Conservation (phyloP, 2,888 invertebrate species). For the Athrips mouffetella region DNA sequence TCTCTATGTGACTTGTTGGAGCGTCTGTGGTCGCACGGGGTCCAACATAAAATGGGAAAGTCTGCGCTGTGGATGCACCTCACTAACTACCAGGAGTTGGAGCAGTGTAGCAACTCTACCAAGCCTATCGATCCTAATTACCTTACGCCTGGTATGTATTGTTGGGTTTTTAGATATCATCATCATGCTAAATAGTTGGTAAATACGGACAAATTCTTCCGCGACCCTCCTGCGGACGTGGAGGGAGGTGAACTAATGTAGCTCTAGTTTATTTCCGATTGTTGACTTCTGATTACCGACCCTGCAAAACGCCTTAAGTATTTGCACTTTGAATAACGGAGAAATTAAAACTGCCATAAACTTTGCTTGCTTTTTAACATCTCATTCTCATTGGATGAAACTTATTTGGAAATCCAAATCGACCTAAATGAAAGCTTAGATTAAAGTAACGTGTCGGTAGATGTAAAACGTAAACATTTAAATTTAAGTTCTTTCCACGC, state of each 20-base stretch:
- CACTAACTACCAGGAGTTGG: slow-evolving; percentile 90
- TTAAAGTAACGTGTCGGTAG: background rate
- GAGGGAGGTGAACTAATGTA: too few relatives aligned
- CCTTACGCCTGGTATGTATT: slow-evolving; percentile 69
- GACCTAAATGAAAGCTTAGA: too few relatives aligned
- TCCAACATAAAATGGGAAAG: slow-evolving; percentile 97
- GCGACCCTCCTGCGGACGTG: too few relatives aligned
- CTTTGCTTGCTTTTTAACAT: too few relatives aligned
- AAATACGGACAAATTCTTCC: too few relatives aligned
- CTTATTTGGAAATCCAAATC: too few relatives aligned
- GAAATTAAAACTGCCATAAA: too few relatives aligned
- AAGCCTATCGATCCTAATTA: slow-evolving; percentile 75
- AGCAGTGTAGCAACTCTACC: slow-evolving; percentile 80
- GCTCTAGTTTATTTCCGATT: too few relatives aligned
- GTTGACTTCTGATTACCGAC: too few relatives aligned
- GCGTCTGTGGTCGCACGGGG: slow-evolving; percentile 97
- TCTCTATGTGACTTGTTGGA: slow-evolving; percentile 98
- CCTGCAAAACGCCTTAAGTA: too few relatives aligned
- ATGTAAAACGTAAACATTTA: background rate
- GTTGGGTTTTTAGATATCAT: background rate
- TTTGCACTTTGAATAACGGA: too few relatives aligned
- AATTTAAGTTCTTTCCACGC: slow-evolving; percentile 40
- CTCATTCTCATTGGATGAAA: too few relatives aligned
- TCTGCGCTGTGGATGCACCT: slow-evolving; percentile 98
- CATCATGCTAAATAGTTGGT: background rate